A percentile compares a stretch with the other conserved stretches of the same genome.
Evolutionary conservation across 2,797 vertebrate species (phyloP).

Genomic region (Hypotaenidia philippensis): DNA sequence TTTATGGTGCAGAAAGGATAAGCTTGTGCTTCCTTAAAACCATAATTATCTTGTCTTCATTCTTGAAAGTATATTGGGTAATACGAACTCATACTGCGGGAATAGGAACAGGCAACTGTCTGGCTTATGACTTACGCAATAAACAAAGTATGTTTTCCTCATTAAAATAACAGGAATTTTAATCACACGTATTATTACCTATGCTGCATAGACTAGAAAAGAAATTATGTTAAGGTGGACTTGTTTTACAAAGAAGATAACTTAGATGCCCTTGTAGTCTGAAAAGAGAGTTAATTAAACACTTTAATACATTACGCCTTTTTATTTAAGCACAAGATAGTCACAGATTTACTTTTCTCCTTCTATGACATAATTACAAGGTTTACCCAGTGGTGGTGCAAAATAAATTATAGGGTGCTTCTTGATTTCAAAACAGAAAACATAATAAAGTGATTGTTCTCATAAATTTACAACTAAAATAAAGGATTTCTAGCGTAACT

Average conservation of each 20-base stretch:
- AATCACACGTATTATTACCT: conserved; percentile 64
- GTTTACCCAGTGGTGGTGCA: background rate
- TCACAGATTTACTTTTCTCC: background rate
- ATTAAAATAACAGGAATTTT: conserved; percentile 74
- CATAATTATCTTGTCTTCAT: conserved; percentile 85
- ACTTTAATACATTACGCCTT: background rate
- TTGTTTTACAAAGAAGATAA: background rate
- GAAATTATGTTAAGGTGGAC: background rate
- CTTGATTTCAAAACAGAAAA: background rate
- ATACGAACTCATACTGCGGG: conserved; percentile 71
- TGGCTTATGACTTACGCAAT: conserved; percentile 54
- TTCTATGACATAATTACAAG: background rate
- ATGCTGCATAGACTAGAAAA: conserved; percentile 38
- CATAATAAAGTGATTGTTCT: background rate
- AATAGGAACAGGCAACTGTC: conserved; percentile 70
- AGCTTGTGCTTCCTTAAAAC: conserved; percentile 77
- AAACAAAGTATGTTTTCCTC: conserved; percentile 71
- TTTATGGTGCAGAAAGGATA: conserved; percentile 72
- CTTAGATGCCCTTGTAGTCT: background rate
- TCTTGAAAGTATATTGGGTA: conserved; percentile 82
- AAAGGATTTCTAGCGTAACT: background rate
- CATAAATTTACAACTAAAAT: background rate
- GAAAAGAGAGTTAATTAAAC: background rate
- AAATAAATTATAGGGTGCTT: background rate
- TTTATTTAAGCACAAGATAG: background rate